A percentile compares a stretch with the other conserved stretches of the same genome.
Evolutionary conservation across 1,140 invertebrate genomes (phyloP).

Genomic region (Schlechtendalia chinensis): DNA sequence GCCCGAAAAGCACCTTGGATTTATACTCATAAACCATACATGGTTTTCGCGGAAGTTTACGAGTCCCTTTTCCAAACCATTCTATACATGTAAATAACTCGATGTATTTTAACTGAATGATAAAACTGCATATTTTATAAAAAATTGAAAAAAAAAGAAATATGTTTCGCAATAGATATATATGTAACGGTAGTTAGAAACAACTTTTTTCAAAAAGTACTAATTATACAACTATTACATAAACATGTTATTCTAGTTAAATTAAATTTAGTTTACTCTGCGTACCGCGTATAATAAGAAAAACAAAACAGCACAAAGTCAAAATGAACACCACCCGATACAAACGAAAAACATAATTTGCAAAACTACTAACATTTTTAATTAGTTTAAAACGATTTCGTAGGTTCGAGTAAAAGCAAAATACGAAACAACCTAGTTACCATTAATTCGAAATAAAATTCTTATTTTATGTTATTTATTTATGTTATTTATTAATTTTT

Average conservation of each 20-base stretch:
- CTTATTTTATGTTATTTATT: too few species aligned
- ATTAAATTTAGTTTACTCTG: background rate
- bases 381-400: background rate
- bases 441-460: background rate
- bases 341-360: too few species aligned
- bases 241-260: too few species aligned
- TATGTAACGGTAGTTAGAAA: too few species aligned
- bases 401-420: background rate
- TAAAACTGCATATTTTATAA: background rate
- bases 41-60: background rate
- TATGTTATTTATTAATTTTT: too few species aligned
- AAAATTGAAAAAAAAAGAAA: background rate
- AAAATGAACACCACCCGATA: background rate
- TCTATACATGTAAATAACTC: slow-evolving; percentile 19
- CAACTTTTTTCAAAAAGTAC: too few species aligned
- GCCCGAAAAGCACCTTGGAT: background rate
- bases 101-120: slow-evolving; percentile 5
- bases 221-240: too few species aligned
- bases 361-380: background rate
- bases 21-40: background rate
- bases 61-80: background rate
- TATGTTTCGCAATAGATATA: background rate
- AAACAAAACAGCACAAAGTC: background rate
- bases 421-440: background rate
- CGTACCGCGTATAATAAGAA: background rate